These are phyloP conservation scores for Eupithecia inturbata DNA, from an alignment of 2,888 invertebrate genomes.

Conservation along the genomic window DNA sequence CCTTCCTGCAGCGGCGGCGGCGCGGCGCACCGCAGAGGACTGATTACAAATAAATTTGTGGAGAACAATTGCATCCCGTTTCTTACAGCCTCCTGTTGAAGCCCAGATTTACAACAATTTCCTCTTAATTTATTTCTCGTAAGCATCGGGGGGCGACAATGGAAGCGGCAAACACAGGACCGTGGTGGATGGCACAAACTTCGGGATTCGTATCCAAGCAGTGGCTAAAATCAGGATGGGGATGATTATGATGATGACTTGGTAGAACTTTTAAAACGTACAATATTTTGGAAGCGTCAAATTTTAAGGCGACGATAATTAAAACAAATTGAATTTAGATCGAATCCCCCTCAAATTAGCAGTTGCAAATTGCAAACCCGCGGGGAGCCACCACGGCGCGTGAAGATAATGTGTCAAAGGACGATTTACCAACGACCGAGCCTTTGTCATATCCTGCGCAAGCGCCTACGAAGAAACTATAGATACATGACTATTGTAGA, in stretches of 20 bases:
- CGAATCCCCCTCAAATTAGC: conserved; percentile 43
- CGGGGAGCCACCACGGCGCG: conserved; percentile 45
- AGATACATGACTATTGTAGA: conserved; percentile 20
- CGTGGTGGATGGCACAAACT: no score
- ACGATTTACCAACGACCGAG: conserved; percentile 68
- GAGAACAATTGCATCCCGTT: background rate
- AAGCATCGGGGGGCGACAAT: no score
- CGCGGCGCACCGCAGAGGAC: no score
- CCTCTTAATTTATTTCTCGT: no score
- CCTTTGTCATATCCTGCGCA: conserved; percentile 54
- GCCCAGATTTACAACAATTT: no score
- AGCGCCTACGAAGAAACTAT: conserved; percentile 26
- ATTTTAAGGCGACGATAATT: background rate
- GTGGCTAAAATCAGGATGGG: no score
- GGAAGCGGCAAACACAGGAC: no score
- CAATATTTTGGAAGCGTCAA: background rate
- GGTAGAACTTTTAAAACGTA: no score
- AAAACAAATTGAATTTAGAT: background rate
- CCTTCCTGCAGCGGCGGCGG: no score
- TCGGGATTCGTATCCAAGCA: no score
- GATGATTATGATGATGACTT: no score
- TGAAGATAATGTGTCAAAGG: conserved; percentile 64
- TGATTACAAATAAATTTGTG: background rate
- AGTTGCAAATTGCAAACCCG: conserved; percentile 51
- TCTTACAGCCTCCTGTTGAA: background rate